A percentile compares a stretch with the other conserved stretches of the same genome.
phyloP scores from a whole-genome alignment of 1,140 invertebrate genomes.

The Ooceraea biroi region DNA sequence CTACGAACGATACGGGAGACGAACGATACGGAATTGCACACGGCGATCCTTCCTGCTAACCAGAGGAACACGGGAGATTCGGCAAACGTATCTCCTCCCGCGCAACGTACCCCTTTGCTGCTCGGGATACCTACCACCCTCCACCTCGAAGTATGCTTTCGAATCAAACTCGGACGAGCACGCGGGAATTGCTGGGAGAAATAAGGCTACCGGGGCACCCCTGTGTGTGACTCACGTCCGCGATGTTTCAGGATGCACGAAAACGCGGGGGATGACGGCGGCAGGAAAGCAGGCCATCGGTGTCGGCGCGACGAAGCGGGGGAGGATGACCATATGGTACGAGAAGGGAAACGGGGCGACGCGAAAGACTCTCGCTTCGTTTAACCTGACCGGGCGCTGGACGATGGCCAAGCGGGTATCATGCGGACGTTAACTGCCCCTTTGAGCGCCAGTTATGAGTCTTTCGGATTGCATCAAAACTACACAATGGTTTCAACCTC shows the following conservation, averaged over 20 bases:
- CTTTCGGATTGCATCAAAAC: constrained; percentile 79
- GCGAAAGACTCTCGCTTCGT: constrained; percentile 81
- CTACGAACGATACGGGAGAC: constrained; percentile 24
- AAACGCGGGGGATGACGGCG: background rate
- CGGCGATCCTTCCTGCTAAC: background rate
- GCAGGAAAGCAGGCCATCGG: constrained; percentile 23
- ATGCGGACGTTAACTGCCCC: constrained; percentile 75
- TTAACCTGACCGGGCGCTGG: constrained; percentile 78
- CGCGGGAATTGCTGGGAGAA: constrained; percentile 25
- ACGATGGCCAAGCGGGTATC: constrained; percentile 78
- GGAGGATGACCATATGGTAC: constrained; percentile 55
- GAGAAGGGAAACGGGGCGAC: constrained; percentile 49
- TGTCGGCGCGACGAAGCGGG: background rate
- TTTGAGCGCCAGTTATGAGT: constrained; percentile 79
- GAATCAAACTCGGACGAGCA: background rate
- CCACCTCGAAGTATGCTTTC: constrained; percentile 53
- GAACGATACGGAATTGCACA: constrained; percentile 52
- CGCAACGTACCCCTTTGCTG: too few relatives aligned
- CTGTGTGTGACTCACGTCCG: background rate
- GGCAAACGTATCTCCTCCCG: background rate
- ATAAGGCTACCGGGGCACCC: background rate
- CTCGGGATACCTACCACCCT: too few relatives aligned
- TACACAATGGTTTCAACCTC: constrained; percentile 65
- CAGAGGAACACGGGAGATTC: constrained; percentile 1
- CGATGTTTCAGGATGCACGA: constrained; percentile 11